A percentile compares a stretch with the other conserved stretches of the same genome.
These are phyloP conservation scores for Alaudala cheleensis DNA, from an alignment of 2,113 vertebrate genomes.

Conservation along the genomic window DNA sequence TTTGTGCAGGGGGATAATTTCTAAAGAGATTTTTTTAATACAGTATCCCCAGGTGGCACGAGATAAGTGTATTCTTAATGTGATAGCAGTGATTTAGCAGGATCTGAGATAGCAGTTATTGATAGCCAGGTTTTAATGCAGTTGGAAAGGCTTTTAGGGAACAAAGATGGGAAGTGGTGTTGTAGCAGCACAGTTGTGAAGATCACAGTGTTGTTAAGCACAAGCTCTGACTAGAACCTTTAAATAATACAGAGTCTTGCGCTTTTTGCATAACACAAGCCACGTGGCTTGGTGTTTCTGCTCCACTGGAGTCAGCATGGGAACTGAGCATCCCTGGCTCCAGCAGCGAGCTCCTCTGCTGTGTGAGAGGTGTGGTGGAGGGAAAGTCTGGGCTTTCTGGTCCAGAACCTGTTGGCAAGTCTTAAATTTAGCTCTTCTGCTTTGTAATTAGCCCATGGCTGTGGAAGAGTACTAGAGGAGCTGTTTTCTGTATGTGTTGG, in stretches of 20 bases:
- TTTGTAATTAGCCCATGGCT: not conserved
- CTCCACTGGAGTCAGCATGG: not conserved
- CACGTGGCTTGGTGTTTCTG: slow-evolving; percentile 10
- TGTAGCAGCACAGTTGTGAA: not conserved
- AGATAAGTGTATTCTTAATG: slow-evolving; percentile 14
- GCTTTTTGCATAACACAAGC: not conserved
- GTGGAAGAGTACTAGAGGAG: not conserved
- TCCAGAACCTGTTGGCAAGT: not conserved
- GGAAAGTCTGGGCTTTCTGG: not conserved
- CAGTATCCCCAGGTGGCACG: not conserved
- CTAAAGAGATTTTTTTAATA: not conserved
- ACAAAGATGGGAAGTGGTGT: not conserved
- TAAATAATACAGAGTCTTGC: not conserved
- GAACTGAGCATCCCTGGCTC: not conserved
- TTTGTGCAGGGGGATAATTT: not conserved
- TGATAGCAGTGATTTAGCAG: not conserved
- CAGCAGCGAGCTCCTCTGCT: not conserved
- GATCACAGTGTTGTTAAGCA: not conserved
- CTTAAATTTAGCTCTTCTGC: not conserved
- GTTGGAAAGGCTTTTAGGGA: slow-evolving; percentile 17
- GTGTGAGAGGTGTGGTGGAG: not conserved
- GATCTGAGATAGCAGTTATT: not conserved
- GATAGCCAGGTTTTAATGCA: not conserved
- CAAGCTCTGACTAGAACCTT: not conserved
- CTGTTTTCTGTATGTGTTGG: not conserved